Conservation (phyloP, 2,113 vertebrate genomes). For the Mustela nigripes region DNA sequence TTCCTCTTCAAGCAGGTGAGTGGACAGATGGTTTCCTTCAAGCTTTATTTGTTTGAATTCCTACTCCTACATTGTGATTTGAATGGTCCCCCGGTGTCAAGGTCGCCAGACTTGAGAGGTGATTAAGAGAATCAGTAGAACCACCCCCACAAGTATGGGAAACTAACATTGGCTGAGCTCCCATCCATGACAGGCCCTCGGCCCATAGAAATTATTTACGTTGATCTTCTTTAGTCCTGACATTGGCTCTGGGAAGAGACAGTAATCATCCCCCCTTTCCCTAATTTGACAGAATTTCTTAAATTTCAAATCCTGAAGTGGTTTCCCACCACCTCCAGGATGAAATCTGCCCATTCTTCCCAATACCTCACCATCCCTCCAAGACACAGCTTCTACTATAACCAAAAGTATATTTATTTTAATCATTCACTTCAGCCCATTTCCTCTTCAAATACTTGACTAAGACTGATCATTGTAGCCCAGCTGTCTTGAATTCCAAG, state of each 20-base stretch:
- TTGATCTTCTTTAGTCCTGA: constrained; percentile 4
- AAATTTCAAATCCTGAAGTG: neutral
- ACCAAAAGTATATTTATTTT: neutral
- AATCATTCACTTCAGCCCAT: neutral
- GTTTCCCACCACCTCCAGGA: neutral
- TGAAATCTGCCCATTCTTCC: neutral
- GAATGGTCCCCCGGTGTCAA: neutral
- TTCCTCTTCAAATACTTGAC: neutral
- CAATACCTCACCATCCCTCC: too few relatives aligned
- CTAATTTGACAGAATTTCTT: neutral
- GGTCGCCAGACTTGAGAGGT: neutral
- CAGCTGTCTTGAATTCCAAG: neutral
- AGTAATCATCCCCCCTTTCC: neutral
- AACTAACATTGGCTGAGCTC: neutral
- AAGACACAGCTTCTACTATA: neutral
- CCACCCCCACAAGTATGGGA: neutral
- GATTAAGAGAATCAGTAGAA: neutral
- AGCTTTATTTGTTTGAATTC: neutral
- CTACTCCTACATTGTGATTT: neutral
- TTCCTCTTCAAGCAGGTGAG: neutral
- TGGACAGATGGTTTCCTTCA: neutral
- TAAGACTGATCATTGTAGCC: neutral
- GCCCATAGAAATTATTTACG: neutral
- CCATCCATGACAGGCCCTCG: neutral
- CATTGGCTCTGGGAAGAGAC: neutral